These are phyloP conservation scores for Heteromyza rotundicornis DNA, from an alignment of 2,888 invertebrate species.

Conservation along the genomic window DNA sequence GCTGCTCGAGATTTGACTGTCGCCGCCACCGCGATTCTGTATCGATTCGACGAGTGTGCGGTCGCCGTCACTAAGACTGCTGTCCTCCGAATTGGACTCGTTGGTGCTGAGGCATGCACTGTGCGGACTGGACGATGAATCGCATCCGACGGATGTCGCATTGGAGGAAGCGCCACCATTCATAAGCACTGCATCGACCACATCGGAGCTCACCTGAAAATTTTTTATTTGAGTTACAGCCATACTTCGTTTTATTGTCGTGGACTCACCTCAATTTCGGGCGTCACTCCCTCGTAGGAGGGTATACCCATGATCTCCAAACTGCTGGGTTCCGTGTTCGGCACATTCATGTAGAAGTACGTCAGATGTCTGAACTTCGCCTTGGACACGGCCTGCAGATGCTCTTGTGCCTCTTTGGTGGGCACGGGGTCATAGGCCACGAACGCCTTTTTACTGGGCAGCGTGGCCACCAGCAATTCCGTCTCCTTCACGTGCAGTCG, in stretches of 20 bases:
- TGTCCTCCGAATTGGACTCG: constrained; percentile 74
- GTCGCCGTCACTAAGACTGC: constrained; percentile 78
- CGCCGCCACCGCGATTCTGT: constrained; percentile 50
- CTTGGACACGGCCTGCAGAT: constrained; percentile 48
- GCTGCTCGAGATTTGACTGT: constrained; percentile 58
- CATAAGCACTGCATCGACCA: constrained; percentile 58
- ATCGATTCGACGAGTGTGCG: constrained; percentile 62
- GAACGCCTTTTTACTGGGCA: constrained; percentile 62
- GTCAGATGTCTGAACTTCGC: constrained; percentile 69
- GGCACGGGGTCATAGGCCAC: constrained; percentile 61
- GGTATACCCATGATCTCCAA: constrained; percentile 63
- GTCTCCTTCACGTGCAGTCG: constrained; percentile 59
- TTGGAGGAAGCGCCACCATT: constrained; percentile 35
- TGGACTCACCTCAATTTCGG: constrained; percentile 33
- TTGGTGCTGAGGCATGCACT: constrained; percentile 34
- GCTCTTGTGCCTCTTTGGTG: constrained; percentile 63
- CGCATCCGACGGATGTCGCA: constrained; percentile 40
- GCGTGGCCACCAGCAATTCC: constrained; percentile 49
- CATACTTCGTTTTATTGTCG: not conserved
- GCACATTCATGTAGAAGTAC: constrained; percentile 69
- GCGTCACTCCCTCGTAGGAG: constrained; percentile 45
- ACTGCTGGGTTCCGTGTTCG: constrained; percentile 68
- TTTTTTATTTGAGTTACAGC: not conserved
- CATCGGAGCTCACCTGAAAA: constrained; percentile 45
- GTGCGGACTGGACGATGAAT: constrained; percentile 21